Evolutionary conservation across 2,113 vertebrate genomes (phyloP).

Genomic region (Sterna hirundo): DNA sequence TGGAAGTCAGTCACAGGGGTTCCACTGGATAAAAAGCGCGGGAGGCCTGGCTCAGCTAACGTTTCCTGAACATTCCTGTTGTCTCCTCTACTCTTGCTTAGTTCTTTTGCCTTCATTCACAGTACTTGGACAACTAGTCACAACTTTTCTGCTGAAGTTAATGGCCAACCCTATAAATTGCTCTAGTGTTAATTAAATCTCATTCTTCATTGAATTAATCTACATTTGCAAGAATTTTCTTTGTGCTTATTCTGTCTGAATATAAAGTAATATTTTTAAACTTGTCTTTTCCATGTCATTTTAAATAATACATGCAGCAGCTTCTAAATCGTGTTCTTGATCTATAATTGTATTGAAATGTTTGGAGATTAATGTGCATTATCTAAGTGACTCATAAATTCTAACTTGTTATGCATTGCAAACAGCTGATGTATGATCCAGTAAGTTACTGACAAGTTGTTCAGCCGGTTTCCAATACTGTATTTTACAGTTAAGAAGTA

Average conservation of each 20-base stretch:
- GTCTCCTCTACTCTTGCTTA: neutral
- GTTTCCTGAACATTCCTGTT: neutral
- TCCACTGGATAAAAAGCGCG: neutral
- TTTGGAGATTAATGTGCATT: neutral
- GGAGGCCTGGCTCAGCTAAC: neutral
- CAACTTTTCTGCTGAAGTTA: neutral
- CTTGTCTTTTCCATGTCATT: neutral
- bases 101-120: neutral
- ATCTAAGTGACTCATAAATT: neutral
- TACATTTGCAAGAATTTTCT: neutral
- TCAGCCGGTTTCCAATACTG: neutral
- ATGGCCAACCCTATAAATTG: neutral
- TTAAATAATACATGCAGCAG: neutral
- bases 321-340: neutral
- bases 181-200: neutral
- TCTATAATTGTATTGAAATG: neutral
- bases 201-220: neutral
- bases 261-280: neutral
- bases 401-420: neutral
- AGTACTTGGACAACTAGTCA: neutral
- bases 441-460: neutral
- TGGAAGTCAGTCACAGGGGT: neutral
- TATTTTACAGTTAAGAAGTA: conserved; percentile 14
- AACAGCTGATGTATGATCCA: neutral
- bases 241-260: neutral